These are phyloP conservation scores for Cylloceria caligata DNA, from an alignment of 2,888 invertebrate species.

Conservation along the genomic window DNA sequence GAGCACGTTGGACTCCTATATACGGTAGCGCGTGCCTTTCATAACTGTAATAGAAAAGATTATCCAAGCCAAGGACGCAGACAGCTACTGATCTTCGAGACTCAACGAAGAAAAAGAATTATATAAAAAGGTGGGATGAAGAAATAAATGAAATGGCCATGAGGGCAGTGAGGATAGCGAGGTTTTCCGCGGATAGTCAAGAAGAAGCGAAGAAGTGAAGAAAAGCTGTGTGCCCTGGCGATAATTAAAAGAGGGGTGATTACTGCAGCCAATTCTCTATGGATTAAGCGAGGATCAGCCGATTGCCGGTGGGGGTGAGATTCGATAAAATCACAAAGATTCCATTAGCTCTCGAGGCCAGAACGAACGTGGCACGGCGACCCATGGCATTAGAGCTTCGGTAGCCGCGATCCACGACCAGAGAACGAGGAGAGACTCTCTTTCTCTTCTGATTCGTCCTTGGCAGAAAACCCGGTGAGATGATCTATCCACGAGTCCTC, in stretches of 20 bases:
- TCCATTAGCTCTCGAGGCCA: constrained; percentile 55
- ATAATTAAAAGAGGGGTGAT: constrained; percentile 53
- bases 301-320: constrained; percentile 25
- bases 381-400: background rate
- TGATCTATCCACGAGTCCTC: constrained; percentile 21
- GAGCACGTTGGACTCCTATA: background rate
- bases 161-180: constrained; percentile 19
- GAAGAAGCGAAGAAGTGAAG: constrained; percentile 8
- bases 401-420: background rate
- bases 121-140: background rate
- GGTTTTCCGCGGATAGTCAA: background rate
- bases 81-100: constrained; percentile 5
- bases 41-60: background rate
- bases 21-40: background rate
- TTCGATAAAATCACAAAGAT: constrained; percentile 56
- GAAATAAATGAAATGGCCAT: background rate
- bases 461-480: constrained; percentile 28
- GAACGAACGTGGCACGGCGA: constrained; percentile 4
- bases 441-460: constrained; percentile 45
- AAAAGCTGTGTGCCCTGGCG: constrained; percentile 31
- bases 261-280: constrained; percentile 54
- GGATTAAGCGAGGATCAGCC: constrained; percentile 61
- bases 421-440: constrained; percentile 3
- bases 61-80: constrained; percentile 5
- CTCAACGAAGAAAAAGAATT: background rate